Evolutionary conservation across 2,797 vertebrate genomes (phyloP).

Genomic region (Ceryle rudis): DNA sequence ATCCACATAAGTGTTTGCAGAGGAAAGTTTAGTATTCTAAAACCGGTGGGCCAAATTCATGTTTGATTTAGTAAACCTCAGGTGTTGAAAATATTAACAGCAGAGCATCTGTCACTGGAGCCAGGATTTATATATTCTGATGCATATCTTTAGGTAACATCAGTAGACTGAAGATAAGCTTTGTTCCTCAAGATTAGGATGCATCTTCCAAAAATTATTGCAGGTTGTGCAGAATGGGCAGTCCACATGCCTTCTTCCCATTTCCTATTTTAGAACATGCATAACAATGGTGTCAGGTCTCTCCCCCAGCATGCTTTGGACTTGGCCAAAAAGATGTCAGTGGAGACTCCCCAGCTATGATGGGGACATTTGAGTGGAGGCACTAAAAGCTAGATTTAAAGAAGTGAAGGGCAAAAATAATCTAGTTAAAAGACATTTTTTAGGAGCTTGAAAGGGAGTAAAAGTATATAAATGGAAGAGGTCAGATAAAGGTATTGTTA

Average conservation of each 20-base stretch:
- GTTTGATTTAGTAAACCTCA: neutral
- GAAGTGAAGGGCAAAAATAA: neutral
- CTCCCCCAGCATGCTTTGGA: neutral
- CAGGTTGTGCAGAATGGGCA: neutral
- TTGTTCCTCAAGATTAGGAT: neutral
- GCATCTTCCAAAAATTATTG: neutral
- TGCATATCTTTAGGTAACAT: neutral
- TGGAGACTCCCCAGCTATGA: neutral
- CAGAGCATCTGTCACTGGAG: neutral
- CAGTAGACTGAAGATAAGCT: neutral
- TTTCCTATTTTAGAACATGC: neutral
- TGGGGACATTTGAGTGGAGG: neutral
- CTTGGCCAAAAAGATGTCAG: neutral
- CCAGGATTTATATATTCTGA: neutral
- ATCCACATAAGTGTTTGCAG: neutral
- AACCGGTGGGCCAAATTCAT: neutral
- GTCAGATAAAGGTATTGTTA: neutral
- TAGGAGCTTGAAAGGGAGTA: neutral
- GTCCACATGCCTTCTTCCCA: neutral
- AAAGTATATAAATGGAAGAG: neutral
- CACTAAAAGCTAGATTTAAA: neutral
- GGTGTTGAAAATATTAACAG: neutral
- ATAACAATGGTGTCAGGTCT: rapidly evolving
- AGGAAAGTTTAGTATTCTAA: neutral
- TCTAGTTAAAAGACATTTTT: neutral